Evolutionary conservation across 1,140 invertebrate species (phyloP), one percentile per base, ranked within the genome.

Genomic region (Aphelenchoides besseyi): DNA sequence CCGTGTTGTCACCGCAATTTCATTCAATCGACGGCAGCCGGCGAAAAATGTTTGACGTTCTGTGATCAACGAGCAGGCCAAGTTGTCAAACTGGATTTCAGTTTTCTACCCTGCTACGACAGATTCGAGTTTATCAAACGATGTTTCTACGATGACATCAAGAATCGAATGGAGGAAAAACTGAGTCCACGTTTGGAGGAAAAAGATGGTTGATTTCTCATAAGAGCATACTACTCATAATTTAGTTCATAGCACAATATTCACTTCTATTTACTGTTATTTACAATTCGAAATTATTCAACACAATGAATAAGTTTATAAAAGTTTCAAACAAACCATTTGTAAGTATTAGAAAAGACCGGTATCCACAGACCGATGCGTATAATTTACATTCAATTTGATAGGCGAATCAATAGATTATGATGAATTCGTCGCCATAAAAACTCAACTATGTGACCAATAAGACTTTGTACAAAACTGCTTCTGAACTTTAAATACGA

Each of bases 71-170:
- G 54, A 23, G 41, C 78, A 2, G 73, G 68, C 16, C 37, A 70
- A 64, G 75, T 78, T 29, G 68, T 64, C 8, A 75, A 81, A 64
- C 62, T 78, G 30, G 75, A 81, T 18, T 78, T 62, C 54, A 62
- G 69, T 30, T 78, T 69, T 61, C 33, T 78, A 3, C 76, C 76
- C 1, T 78, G 76, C 59, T 78, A 81, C 57, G 76, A 81, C 26
- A 74, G 55, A 33, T 48, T 48, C 41, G 69, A 70, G 37, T 18
- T 16, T 3, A 71, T 71, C 12, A 71, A 71, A 37, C 18, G 70
- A 35, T 78, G 76, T 33, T 78, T 78, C 28, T 78, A 77, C 54
- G 63, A 78, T 28, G 76, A 78, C 63, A 69, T 80, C 62, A 78
- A 76, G 36, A 37, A 8, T 8, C 71, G 75, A 29, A 76, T 76